A percentile compares a stretch with the other conserved stretches of the same genome.
These are phyloP conservation scores for Plebejus anna DNA, from an alignment of 2,888 invertebrate species.

Conservation along the genomic window DNA sequence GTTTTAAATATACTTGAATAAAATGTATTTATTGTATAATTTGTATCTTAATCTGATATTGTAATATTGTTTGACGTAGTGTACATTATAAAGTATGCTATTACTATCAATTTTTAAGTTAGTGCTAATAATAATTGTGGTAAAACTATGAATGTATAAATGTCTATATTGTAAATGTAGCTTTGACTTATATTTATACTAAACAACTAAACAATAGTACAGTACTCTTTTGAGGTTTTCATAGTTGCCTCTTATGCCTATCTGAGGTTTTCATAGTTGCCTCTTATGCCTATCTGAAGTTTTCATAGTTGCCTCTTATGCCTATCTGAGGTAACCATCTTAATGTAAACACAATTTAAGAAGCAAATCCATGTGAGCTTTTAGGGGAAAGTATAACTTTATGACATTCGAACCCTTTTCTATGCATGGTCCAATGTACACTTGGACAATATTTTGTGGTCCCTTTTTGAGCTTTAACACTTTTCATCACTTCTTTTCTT, in stretches of 20 bases:
- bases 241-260: no score
- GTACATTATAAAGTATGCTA: not conserved
- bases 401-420: not conserved
- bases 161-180: constrained; percentile 1
- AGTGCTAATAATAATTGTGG: not conserved
- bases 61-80: not conserved
- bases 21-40: no score
- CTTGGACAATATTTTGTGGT: not conserved
- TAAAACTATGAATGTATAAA: not conserved
- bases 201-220: not conserved
- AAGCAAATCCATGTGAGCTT: not conserved
- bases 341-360: not conserved
- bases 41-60: not conserved
- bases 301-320: not conserved
- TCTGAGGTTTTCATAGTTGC: no score
- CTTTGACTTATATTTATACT: not conserved
- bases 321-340: no score
- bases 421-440: not conserved
- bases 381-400: not conserved
- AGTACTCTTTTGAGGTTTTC: not conserved
- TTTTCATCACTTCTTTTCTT: not conserved
- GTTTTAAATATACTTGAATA: no score
- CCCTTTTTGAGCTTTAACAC: no score
- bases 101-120: not conserved
- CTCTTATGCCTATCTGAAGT: not conserved